Evolutionary conservation across 2,888 invertebrate species (phyloP).

Genomic region (Patella caerulea): DNA sequence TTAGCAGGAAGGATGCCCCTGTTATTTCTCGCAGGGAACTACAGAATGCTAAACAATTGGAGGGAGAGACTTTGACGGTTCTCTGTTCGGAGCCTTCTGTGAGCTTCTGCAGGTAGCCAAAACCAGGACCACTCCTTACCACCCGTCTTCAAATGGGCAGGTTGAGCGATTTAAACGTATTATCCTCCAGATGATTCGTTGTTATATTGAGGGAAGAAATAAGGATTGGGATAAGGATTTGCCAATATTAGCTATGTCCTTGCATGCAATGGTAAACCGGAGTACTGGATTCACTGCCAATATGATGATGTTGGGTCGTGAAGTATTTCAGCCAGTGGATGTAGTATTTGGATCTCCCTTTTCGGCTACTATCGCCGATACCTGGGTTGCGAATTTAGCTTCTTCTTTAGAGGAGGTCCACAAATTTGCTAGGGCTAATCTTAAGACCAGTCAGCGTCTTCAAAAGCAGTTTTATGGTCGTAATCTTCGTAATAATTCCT

Average conservation of each 20-base stretch:
- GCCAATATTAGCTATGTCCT: not conserved
- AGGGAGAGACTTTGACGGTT: not conserved
- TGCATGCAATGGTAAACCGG: not conserved
- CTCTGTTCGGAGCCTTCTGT: not conserved
- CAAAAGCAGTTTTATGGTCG: too few species aligned
- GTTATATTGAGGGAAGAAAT: not conserved
- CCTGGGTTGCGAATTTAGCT: too few species aligned
- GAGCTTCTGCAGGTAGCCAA: not conserved
- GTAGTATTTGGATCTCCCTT: not conserved
- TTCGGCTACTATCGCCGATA: too few species aligned
- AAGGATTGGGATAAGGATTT: not conserved
- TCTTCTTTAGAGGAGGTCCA: too few species aligned
- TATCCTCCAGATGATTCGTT: not conserved
- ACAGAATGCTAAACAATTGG: too few species aligned
- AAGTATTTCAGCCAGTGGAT: too few species aligned
- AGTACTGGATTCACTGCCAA: not conserved
- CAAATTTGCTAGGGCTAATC: too few species aligned
- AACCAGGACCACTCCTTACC: not conserved
- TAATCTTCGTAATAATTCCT: too few species aligned
- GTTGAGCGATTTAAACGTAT: not conserved
- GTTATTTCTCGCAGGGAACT: too few species aligned
- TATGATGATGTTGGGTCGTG: slow-evolving; percentile 7
- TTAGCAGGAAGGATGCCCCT: too few species aligned
- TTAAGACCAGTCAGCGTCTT: too few species aligned
- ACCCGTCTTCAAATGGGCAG: not conserved